phyloP scores from a whole-genome alignment of 2,797 vertebrate genomes.

The Squalus acanthias region DNA sequence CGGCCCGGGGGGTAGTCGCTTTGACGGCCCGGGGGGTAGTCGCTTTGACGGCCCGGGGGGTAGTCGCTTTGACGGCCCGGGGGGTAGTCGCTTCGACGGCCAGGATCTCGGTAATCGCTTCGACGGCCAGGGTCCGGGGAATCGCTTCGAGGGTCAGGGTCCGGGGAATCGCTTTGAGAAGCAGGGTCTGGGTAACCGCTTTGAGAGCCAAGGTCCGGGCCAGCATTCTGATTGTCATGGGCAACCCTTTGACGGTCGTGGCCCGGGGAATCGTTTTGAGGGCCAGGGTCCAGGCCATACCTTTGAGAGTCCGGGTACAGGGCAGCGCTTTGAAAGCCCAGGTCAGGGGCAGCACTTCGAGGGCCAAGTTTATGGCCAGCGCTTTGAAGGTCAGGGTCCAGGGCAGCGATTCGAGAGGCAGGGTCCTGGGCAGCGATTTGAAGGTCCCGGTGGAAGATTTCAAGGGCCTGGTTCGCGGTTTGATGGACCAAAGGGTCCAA shows the following conservation, averaged over 20 bases:
- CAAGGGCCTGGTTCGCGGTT: not conserved
- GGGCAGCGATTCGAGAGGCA: not conserved
- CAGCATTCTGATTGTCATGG: no score
- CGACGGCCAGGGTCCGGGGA: no score
- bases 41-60: no score
- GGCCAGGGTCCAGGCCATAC: not conserved
- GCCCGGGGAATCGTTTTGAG: not conserved
- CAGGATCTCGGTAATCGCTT: no score
- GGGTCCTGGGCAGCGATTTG: not conserved
- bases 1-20: no score
- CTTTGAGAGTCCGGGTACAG: not conserved
- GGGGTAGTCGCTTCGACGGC: no score
- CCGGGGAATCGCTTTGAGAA: not conserved
- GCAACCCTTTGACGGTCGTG: not conserved
- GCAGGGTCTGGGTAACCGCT: not conserved
- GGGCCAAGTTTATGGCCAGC: not conserved
- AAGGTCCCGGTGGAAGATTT: not conserved
- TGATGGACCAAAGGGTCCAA: conserved; percentile 19
- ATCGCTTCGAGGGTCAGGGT: not conserved
- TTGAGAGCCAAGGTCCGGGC: not conserved
- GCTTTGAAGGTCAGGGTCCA: not conserved
- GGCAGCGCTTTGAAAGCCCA: not conserved
- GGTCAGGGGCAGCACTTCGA: not conserved
- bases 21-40: no score
- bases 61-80: no score